Conservation (phyloP, 2,113 vertebrate species). For the Rhombomys opimus region DNA sequence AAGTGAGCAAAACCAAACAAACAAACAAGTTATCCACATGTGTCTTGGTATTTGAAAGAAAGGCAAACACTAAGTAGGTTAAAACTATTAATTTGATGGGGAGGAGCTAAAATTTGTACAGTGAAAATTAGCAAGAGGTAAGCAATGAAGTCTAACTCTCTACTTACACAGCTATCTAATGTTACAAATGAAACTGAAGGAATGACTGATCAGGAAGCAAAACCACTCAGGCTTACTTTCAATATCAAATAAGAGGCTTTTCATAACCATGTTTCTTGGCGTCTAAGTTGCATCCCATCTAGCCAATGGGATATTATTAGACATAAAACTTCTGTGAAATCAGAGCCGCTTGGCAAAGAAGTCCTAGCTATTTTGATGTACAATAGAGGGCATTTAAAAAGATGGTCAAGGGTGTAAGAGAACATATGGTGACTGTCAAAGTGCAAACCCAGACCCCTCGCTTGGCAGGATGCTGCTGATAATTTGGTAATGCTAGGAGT, state of each 20-base stretch:
- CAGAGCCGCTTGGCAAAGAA: constrained; percentile 18
- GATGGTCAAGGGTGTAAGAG: neutral
- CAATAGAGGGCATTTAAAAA: constrained; percentile 8
- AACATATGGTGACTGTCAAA: neutral
- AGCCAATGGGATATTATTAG: constrained; percentile 54
- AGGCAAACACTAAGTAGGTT: neutral
- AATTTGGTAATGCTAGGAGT: constrained; percentile 31
- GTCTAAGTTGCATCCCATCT: constrained; percentile 1
- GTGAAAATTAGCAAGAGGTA: neutral
- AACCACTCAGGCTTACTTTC: neutral
- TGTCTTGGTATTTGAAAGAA: neutral
- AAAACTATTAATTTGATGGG: neutral
- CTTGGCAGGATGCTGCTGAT: neutral
- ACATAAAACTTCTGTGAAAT: constrained; percentile 8
- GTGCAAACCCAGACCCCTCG: neutral
- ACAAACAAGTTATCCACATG: neutral
- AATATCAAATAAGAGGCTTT: constrained; percentile 14
- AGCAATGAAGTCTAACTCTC: neutral
- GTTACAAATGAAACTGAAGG: neutral
- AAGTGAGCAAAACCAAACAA: neutral
- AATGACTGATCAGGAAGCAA: neutral
- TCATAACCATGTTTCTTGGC: neutral
- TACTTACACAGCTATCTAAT: neutral
- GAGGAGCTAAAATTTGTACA: neutral
- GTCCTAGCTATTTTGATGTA: constrained; percentile 29